Conservation (phyloP, 2,797 vertebrate genomes). For the Podargus strigoides region DNA sequence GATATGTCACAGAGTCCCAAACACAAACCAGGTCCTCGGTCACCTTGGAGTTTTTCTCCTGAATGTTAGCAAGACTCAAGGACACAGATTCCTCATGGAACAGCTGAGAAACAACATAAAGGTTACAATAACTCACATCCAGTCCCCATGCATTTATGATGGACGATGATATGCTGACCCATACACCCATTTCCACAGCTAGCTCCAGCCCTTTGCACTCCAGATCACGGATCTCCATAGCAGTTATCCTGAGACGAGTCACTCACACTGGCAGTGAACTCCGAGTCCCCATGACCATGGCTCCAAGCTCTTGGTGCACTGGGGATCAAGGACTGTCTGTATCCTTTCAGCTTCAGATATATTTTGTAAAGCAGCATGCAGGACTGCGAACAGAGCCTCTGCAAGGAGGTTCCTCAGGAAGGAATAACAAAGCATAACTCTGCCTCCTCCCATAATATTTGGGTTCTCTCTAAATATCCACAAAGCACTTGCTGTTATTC, state of each 20-base stretch:
- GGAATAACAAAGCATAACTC: neutral
- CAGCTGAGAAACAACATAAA: neutral
- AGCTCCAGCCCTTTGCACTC: rapidly evolving
- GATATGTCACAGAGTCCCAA: neutral
- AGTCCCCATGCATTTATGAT: rapidly evolving
- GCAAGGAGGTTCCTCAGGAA: neutral
- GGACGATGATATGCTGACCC: rapidly evolving
- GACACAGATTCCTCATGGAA: neutral
- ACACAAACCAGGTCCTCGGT: neutral
- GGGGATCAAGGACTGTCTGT: neutral
- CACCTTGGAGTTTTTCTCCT: neutral
- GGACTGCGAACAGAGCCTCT: neutral
- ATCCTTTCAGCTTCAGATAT: neutral
- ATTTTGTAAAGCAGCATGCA: neutral
- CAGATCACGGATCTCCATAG: neutral
- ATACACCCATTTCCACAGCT: neutral
- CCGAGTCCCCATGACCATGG: neutral
- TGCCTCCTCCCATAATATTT: neutral
- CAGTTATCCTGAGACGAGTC: neutral
- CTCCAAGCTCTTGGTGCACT: neutral
- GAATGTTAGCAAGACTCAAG: neutral
- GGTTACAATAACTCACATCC: neutral
- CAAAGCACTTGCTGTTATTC: neutral
- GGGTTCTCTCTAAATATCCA: neutral
- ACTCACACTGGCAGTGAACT: neutral